Percentiles rank a stretch among this genome's conserved stretches.
phyloP scores from a whole-genome alignment of 2,113 vertebrate species.

The Phyllostomus discolor region DNA sequence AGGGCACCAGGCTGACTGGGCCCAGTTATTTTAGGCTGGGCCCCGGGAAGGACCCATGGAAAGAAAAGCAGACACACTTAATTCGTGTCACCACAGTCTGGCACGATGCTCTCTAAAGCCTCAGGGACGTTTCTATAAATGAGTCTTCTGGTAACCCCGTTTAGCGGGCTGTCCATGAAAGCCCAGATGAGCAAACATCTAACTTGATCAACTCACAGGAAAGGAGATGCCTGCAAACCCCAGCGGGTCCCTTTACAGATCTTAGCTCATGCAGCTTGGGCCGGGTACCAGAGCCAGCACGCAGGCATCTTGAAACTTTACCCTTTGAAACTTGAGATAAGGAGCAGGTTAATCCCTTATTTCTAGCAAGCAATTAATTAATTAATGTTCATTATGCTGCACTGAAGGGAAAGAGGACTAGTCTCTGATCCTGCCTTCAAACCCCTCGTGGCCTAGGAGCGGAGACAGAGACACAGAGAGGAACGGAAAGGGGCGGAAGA shows the following conservation, averaged over 20 bases:
- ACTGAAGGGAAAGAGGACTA: neutral
- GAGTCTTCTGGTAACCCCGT: conserved; percentile 31
- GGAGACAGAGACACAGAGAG: neutral
- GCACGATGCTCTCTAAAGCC: neutral
- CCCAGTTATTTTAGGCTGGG: conserved; percentile 48
- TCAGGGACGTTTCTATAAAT: neutral
- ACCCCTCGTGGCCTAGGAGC: neutral
- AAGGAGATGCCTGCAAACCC: neutral
- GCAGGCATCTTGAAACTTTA: neutral
- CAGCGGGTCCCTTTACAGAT: neutral
- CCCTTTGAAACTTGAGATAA: neutral
- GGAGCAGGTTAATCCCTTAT: neutral
- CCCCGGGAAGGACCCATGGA: neutral
- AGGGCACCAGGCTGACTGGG: conserved; percentile 20
- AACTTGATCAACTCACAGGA: conserved; percentile 15
- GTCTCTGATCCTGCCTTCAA: neutral
- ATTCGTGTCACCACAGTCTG: neutral
- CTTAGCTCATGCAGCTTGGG: neutral
- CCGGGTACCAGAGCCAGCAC: neutral
- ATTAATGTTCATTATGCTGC: neutral
- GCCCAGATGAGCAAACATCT: conserved; percentile 12
- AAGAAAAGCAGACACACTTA: conserved; percentile 40
- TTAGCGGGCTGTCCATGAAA: conserved; percentile 37
- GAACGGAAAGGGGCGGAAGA: neutral
- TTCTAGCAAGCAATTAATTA: neutral